Evolutionary conservation across 2,888 invertebrate genomes (phyloP).

Genomic region (Ecdyonurus torrentis): DNA sequence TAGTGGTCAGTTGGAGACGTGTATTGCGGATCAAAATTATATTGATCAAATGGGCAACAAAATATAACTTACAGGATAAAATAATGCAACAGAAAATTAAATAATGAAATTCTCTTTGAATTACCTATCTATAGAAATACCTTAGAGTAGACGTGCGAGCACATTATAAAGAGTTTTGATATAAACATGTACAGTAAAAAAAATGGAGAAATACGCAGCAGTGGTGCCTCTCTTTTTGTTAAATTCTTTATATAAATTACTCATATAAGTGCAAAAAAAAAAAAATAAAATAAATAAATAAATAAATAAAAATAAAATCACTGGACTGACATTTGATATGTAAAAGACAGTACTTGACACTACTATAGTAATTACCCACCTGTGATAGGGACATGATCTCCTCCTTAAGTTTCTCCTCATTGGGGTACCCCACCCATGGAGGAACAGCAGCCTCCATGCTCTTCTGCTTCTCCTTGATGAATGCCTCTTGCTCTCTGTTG

Average conservation of each 20-base stretch:
- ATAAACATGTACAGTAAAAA: too few relatives aligned
- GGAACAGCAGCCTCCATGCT: constrained; percentile 51
- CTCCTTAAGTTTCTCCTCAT: constrained; percentile 85
- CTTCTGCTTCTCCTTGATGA: constrained; percentile 71
- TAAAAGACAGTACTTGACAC: background rate
- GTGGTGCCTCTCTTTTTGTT: too few relatives aligned
- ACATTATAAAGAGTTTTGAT: too few relatives aligned
- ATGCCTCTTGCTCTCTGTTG: constrained; percentile 92
- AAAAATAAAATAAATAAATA: background rate
- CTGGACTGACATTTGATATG: background rate
- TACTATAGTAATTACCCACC: constrained; percentile 33
- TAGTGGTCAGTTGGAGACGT: too few relatives aligned
- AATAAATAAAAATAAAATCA: constrained; percentile 6
- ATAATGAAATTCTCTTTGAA: too few relatives aligned
- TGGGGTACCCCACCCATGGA: constrained; percentile 91
- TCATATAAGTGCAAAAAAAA: constrained; percentile 5
- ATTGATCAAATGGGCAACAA: too few relatives aligned
- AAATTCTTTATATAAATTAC: background rate
- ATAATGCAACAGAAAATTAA: too few relatives aligned
- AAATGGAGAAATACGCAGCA: too few relatives aligned
- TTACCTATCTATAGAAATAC: too few relatives aligned
- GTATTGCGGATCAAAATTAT: too few relatives aligned
- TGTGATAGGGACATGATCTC: constrained; percentile 89
- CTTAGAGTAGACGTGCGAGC: too few relatives aligned
- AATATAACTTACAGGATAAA: too few relatives aligned